Base-by-base conservation (phyloP, 2,888 invertebrate genomes). In the Alloscopus bannaensis region DNA sequence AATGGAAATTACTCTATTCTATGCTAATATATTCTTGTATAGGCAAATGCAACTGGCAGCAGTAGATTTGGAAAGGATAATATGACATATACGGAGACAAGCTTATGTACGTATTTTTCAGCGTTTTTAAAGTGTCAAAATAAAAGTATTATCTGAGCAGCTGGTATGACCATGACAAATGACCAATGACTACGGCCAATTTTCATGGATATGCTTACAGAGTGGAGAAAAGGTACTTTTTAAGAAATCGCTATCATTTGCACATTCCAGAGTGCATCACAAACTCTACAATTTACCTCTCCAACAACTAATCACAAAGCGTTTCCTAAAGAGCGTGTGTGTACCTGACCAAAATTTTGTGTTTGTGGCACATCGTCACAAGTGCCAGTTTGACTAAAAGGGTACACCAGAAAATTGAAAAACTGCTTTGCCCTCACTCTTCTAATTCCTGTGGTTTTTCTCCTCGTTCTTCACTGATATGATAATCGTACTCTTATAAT, bases 1-100 rank as follows among this genome's bases (percentile, higher is more conserved):
- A 64, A 45, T 42, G 64, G 47, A 59, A 64, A 64, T 64, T 64
- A n/a, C 64, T 64, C 28, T 64, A 64, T 64, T 64, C 45, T 16
- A 64, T 64, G 64, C 26, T 52, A 52, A 52, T 52, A 22, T 16
- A 22, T 45, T 45, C 45, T 45, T 45, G n/a, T 36, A 36, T 36
- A 8, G 13, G 36, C n/a, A 13, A 36, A 6, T 36, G 13, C 8
- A 8, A 36, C 36, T 13, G 36, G 36, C 36, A 36, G 6, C 6
- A 13, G 13, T 36, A 36, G 13, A 13, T 8, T 6, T 36, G 8
- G 36, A 36, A 13, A 13, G 36, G n/a, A n/a, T n/a, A 36, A 36
- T 36, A 13, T 6, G 13, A 6, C 36, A 36, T 36, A 8, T 36
- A 36, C 36, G 6, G 13, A 36, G 13, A 36, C 13, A 36, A 8